phyloP scores from a whole-genome alignment of 2,113 vertebrate species.

The Zingel zingel region DNA sequence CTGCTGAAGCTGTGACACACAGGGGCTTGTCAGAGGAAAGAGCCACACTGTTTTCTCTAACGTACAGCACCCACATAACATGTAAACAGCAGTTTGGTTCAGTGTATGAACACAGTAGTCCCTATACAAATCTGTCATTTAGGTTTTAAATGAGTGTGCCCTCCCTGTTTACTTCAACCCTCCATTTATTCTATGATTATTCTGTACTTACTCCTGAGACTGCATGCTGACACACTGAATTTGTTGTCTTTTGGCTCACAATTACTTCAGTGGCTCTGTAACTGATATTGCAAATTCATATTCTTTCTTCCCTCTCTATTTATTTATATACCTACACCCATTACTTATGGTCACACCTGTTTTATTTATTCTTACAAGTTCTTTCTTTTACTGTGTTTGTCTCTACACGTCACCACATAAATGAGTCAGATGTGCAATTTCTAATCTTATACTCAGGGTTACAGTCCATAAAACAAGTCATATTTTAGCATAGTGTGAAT shows the following conservation, averaged over 20 bases:
- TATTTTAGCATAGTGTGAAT: conserved; percentile 74
- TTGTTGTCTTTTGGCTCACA: conserved; percentile 15
- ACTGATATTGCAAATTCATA: conserved; percentile 18
- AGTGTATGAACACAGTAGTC: conserved; percentile 6
- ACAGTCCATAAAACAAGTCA: conserved; percentile 74
- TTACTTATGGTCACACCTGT: conserved; percentile 26
- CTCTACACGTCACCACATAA: conserved; percentile 19
- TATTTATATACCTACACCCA: conserved; percentile 13
- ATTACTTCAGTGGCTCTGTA: not conserved
- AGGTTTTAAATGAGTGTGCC: conserved; percentile 9
- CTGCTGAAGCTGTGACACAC: conserved; percentile 66
- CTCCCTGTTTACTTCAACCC: not conserved
- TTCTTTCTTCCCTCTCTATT: conserved; percentile 7
- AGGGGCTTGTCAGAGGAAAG: conserved; percentile 57
- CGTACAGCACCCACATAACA: conserved; percentile 42
- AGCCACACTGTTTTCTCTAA: conserved; percentile 32
- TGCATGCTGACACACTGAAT: conserved; percentile 4
- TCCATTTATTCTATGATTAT: conserved; percentile 38
- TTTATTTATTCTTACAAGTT: conserved; percentile 5
- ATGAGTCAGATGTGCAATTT: conserved; percentile 47
- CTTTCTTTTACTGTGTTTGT: not conserved
- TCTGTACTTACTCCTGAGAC: conserved; percentile 29
- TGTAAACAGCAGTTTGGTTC: conserved; percentile 50
- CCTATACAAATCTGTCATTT: conserved; percentile 40
- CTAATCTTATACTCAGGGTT: conserved; percentile 68